Evolutionary conservation across 2,797 vertebrate species (phyloP).

Genomic region (Diceros bicornis): DNA sequence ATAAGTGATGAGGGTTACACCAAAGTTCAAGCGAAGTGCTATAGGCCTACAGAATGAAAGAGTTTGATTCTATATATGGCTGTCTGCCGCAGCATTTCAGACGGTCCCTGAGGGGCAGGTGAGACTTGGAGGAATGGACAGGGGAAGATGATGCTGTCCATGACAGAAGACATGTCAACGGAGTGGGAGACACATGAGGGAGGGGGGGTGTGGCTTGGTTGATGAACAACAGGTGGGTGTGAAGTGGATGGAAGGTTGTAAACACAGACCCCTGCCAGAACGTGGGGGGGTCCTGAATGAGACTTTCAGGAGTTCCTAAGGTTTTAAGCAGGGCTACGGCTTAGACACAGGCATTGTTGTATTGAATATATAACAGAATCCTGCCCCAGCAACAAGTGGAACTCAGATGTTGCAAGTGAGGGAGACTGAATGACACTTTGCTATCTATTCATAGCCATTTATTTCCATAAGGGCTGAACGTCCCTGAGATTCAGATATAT

Average conservation of each 20-base stretch:
- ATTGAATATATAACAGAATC: not conserved
- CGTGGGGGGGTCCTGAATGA: not conserved
- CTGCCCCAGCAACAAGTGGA: not conserved
- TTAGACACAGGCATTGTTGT: not conserved
- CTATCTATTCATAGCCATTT: not conserved
- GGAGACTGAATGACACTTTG: not conserved
- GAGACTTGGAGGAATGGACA: not conserved
- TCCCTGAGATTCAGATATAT: not conserved
- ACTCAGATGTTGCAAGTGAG: not conserved
- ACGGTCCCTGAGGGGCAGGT: not conserved
- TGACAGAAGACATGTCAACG: not conserved
- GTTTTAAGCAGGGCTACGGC: not conserved
- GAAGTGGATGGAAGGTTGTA: not conserved
- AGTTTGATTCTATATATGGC: not conserved
- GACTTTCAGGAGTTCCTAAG: not conserved
- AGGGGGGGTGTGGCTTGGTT: not conserved
- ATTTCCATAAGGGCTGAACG: not conserved
- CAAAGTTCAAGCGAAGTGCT: constrained; percentile 14
- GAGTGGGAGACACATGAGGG: not conserved
- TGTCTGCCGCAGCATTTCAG: not conserved
- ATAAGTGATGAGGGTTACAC: not conserved
- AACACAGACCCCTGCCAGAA: constrained; percentile 12
- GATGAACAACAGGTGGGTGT: not conserved
- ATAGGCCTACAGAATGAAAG: not conserved
- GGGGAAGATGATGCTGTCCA: not conserved